These are phyloP conservation scores for Apis laboriosa DNA, from an alignment of 1,140 invertebrate species.

Conservation along the genomic window DNA sequence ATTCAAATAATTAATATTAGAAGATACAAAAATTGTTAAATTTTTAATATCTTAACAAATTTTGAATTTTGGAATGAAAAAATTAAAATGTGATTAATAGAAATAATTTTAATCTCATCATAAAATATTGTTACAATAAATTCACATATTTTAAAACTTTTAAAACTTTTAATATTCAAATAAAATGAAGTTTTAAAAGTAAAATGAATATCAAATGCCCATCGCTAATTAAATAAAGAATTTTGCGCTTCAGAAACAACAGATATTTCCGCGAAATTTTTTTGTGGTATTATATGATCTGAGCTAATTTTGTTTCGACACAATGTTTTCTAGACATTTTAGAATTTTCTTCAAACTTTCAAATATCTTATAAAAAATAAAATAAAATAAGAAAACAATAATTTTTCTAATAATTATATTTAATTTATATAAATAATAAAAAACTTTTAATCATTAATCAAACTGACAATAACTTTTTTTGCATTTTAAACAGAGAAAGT, in stretches of 20 bases:
- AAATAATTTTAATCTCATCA: neutral
- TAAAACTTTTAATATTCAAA: neutral
- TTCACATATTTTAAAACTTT: neutral
- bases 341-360: slow-evolving; percentile 1
- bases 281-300: neutral
- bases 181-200: neutral
- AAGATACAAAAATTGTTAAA: neutral
- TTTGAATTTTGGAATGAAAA: neutral
- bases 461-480: slow-evolving; percentile 1
- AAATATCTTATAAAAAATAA: neutral
- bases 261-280: neutral
- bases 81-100: neutral
- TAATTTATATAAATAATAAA: neutral
- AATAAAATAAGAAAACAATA: neutral
- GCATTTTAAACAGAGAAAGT: neutral
- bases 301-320: slow-evolving; percentile 10
- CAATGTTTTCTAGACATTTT: neutral
- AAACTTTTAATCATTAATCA: neutral
- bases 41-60: slow-evolving; percentile 2
- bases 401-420: neutral
- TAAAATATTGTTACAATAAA: neutral
- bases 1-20: neutral
- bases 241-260: neutral
- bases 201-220: neutral
- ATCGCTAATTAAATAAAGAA: neutral